Evolutionary conservation across 2,113 vertebrate species (phyloP).

Genomic region (Hemichromis elongatus): DNA sequence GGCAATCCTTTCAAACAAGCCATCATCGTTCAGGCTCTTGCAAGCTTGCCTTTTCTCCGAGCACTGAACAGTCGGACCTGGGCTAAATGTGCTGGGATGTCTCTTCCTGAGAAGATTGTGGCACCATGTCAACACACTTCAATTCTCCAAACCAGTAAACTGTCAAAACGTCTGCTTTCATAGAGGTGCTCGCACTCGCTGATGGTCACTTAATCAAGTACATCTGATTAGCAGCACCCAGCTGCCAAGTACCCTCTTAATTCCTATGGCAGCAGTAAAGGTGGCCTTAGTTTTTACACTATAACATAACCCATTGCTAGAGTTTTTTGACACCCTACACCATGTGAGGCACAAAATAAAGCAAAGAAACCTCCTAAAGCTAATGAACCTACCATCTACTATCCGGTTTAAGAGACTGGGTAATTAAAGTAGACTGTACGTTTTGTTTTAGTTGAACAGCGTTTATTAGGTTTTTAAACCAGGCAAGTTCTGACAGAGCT

Average conservation of each 20-base stretch:
- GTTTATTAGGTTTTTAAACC: background rate
- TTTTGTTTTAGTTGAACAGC: background rate
- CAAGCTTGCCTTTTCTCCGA: background rate
- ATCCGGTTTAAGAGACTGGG: background rate
- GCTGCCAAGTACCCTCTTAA: background rate
- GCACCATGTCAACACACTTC: background rate
- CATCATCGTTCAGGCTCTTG: background rate
- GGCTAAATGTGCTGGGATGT: background rate
- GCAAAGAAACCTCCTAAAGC: background rate
- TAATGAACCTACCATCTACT: background rate
- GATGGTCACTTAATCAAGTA: background rate
- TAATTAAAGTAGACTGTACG: no score
- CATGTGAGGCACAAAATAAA: background rate
- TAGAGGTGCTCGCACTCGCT: accelerated
- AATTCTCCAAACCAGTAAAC: background rate
- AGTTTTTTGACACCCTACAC: background rate
- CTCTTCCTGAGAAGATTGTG: background rate
- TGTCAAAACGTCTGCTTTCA: background rate
- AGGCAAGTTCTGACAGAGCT: slow-evolving; percentile 21
- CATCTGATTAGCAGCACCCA: background rate
- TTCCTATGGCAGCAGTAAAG: background rate
- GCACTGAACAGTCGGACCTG: background rate
- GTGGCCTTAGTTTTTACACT: background rate
- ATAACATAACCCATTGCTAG: background rate
- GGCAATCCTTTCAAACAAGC: background rate